These are phyloP conservation scores for Hanleya hanleyi DNA, from an alignment of 2,888 invertebrate genomes.

Conservation along the genomic window DNA sequence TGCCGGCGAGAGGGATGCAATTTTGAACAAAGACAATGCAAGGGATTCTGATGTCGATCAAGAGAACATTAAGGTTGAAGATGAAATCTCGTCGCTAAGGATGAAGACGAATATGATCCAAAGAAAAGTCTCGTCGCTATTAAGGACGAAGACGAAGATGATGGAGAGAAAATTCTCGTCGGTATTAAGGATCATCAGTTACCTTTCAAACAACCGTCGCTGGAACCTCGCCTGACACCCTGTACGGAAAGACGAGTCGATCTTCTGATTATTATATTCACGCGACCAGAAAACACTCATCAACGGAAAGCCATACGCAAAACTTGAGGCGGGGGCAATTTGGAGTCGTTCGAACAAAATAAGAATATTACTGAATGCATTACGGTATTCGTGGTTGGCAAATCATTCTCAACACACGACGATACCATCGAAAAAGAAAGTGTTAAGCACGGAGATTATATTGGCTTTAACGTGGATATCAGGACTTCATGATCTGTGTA, in stretches of 20 bases:
- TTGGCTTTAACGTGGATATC: not conserved
- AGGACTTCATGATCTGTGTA: constrained; percentile 16
- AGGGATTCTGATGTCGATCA: too few relatives aligned
- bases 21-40: too few relatives aligned
- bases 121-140: too few relatives aligned
- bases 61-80: too few relatives aligned
- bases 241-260: not conserved
- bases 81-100: too few relatives aligned
- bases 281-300: not conserved
- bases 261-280: not conserved
- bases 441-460: not conserved
- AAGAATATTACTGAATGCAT: not conserved
- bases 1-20: too few relatives aligned
- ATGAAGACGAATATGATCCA: too few relatives aligned
- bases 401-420: not conserved
- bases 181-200: too few relatives aligned
- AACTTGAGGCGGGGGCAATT: not conserved
- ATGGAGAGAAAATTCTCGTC: too few relatives aligned
- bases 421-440: not conserved
- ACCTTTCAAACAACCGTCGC: too few relatives aligned
- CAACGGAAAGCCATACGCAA: not conserved
- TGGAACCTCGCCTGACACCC: not conserved
- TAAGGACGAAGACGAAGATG: too few relatives aligned
- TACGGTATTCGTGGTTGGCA: not conserved
- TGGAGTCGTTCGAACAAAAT: not conserved